Conservation (phyloP, 2,113 vertebrate genomes). For the Melanerpes formicivorus region DNA sequence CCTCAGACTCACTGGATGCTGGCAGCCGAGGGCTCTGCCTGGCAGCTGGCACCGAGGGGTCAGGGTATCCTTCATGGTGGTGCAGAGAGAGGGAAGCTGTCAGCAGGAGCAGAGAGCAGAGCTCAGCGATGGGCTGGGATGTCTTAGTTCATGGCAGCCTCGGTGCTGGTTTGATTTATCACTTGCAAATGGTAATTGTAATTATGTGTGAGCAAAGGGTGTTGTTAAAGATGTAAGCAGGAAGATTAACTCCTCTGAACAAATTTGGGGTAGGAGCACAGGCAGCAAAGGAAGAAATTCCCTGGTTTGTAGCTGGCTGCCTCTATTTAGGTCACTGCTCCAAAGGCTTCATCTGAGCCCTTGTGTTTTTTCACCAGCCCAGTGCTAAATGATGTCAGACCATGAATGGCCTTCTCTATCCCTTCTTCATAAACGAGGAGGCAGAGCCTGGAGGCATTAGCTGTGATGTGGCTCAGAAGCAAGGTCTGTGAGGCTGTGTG, state of each 20-base stretch:
- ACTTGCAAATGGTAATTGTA: constrained; percentile 7
- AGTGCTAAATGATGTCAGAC: constrained; percentile 14
- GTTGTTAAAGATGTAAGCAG: constrained; percentile 15
- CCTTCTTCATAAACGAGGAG: constrained; percentile 12
- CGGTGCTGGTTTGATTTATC: constrained; percentile 34
- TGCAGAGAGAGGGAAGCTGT: constrained; percentile 38
- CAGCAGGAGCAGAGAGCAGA: constrained; percentile 32
- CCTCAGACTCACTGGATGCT: constrained; percentile 6
- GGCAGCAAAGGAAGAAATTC: constrained; percentile 6
- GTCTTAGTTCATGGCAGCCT: constrained; percentile 42
- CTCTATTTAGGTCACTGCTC: constrained; percentile 47
- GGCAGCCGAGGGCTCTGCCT: constrained; percentile 32
- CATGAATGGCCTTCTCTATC: constrained; percentile 37
- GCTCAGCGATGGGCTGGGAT: constrained; percentile 8
- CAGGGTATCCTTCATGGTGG: constrained; percentile 21
- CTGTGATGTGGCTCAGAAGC: constrained; percentile 29
- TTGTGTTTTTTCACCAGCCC: neutral
- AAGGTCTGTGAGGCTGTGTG: constrained; percentile 2
- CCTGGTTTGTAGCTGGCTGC: constrained; percentile 11
- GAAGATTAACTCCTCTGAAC: neutral
- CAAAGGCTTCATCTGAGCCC: constrained; percentile 26
- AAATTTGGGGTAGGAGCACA: neutral
- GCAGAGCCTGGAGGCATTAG: neutral
- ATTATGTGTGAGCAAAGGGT: constrained; percentile 11
- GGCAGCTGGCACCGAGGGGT: constrained; percentile 15